Evolutionary conservation across 2,797 vertebrate species (phyloP).

Genomic region (Melanotaenia trifasciata): DNA sequence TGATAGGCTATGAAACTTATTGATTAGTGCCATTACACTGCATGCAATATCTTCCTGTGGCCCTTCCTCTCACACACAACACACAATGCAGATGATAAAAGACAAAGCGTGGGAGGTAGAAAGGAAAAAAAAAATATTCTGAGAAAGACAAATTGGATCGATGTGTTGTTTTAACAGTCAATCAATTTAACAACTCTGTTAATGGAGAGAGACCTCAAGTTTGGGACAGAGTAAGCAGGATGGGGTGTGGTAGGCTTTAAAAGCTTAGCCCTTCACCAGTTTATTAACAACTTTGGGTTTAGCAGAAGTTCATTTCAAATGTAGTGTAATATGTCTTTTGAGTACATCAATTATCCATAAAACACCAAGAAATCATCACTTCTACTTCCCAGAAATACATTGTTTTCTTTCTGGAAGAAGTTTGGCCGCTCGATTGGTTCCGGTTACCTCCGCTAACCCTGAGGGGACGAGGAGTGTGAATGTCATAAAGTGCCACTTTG

Average conservation of each 20-base stretch:
- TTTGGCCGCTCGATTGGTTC: constrained; percentile 25
- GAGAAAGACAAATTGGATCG: constrained; percentile 66
- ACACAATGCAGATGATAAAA: constrained; percentile 45
- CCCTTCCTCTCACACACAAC: constrained; percentile 52
- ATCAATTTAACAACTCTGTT: constrained; percentile 83
- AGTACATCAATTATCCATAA: constrained; percentile 28
- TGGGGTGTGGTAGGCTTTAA: constrained; percentile 46
- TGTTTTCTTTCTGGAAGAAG: constrained; percentile 25
- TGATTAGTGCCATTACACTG: constrained; percentile 67
- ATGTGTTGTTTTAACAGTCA: constrained; percentile 77
- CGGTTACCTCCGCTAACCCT: constrained; percentile 36
- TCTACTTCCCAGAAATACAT: constrained; percentile 2
- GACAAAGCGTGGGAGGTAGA: constrained; percentile 46
- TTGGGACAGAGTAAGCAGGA: constrained; percentile 58
- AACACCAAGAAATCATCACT: constrained; percentile 21
- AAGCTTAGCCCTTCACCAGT: constrained; percentile 55
- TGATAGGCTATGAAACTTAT: constrained; percentile 61
- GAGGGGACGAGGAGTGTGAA: constrained; percentile 63
- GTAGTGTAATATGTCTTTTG: not conserved
- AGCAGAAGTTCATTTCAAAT: constrained; percentile 16
- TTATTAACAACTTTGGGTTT: constrained; percentile 19
- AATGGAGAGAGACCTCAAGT: constrained; percentile 79
- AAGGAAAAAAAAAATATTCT: constrained; percentile 34
- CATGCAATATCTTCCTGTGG: constrained; percentile 60
- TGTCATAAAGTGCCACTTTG: constrained; percentile 71